These are phyloP conservation scores for roundworm (Caenorhabditis elegans) DNA, from an alignment of 1,140 invertebrate genomes.

Conservation along the genomic window WBcel235 BX284605.5:368501-369000, in stretches of 20 bases:
- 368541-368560: slow-evolving; percentile 46
- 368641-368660: slow-evolving; percentile 51
- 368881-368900: slow-evolving; percentile 43
- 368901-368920: slow-evolving; percentile 37
- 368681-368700: slow-evolving; percentile 47
- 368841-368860: slow-evolving; percentile 40
- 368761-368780: background rate
- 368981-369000: slow-evolving; percentile 54
- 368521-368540: slow-evolving; percentile 50
- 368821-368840: slow-evolving; percentile 36
- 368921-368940: slow-evolving; percentile 48
- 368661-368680: slow-evolving; percentile 45
- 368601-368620: slow-evolving; percentile 55
- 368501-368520: too few relatives aligned
- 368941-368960: slow-evolving; percentile 44
- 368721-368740: slow-evolving; percentile 40
- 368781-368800: slow-evolving; percentile 28
- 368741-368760: slow-evolving; percentile 19
- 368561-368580: slow-evolving; percentile 30
- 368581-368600: slow-evolving; percentile 31
- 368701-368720: slow-evolving; percentile 21
- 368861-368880: slow-evolving; percentile 43
- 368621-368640: slow-evolving; percentile 58
- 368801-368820: slow-evolving; percentile 44
- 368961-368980: slow-evolving; percentile 49